Percentiles rank a stretch among this genome's conserved stretches.
phyloP scores from a whole-genome alignment of 1,140 invertebrate genomes.

The Plectrocnemia conspersa region DNA sequence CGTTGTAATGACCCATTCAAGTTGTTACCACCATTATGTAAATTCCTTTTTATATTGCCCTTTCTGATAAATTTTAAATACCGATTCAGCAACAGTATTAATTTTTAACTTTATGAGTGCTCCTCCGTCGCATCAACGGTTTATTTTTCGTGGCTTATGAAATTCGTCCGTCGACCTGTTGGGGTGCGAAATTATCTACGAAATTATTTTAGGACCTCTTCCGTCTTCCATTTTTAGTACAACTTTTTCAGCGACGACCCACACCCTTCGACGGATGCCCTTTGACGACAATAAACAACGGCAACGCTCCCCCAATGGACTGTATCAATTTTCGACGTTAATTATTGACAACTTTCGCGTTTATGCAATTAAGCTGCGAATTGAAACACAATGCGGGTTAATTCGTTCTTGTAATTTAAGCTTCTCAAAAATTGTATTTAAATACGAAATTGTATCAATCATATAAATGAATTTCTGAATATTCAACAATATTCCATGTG shows the following conservation, averaged over 20 bases:
- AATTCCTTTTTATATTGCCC: constrained; percentile 28
- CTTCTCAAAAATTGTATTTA: too few species aligned
- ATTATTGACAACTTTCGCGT: too few species aligned
- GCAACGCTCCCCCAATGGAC: not conserved
- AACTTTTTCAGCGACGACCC: not conserved
- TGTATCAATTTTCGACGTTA: not conserved
- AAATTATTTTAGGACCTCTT: constrained; percentile 2
- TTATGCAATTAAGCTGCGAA: too few species aligned
- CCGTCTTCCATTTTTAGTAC: constrained; percentile 3
- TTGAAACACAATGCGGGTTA: too few species aligned
- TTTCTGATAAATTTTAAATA: constrained; percentile 30
- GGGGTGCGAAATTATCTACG: constrained; percentile 4
- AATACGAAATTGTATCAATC: too few species aligned
- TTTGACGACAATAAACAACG: not conserved
- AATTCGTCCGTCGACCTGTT: not conserved
- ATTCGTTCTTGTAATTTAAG: too few species aligned
- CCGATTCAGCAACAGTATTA: constrained; percentile 28
- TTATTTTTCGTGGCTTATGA: constrained; percentile 16
- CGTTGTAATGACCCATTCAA: constrained; percentile 29
- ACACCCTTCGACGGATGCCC: not conserved
- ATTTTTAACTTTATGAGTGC: constrained; percentile 27
- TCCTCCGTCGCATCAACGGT: constrained; percentile 16
- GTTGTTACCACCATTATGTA: constrained; percentile 30
- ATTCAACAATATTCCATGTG: too few species aligned
- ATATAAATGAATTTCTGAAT: too few species aligned